Evolutionary conservation across 1,140 invertebrate genomes (phyloP), one percentile per base, ranked within the genome.

Genomic region (Drosophila sulfurigaster): DNA sequence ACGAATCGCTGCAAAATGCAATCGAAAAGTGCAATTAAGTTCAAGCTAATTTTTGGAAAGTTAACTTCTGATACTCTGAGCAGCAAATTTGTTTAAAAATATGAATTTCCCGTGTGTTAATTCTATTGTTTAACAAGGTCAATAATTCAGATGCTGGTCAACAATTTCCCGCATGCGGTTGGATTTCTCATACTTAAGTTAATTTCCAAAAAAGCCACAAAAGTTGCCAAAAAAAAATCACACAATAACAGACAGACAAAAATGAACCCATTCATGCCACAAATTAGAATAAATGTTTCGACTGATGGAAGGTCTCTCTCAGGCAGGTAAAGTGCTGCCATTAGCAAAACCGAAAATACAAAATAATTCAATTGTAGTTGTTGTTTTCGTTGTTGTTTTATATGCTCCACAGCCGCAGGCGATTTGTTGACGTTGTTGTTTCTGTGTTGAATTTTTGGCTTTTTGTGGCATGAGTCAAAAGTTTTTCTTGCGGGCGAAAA

Each of bases 201-300:
- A 56, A 56, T 54, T 63, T 6, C 45, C 45, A n/a, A 69, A 51
- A 10, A 60, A 64, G 52, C 48, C 58, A 52, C 52, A 25, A 75
- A 59, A 60, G 30, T 80, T 70, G 54, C 52, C 62, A 72, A 80
- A 82, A 81, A 10, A 46, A 63, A 13, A 46, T 41, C 63, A 6
- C 8, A 30, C 3, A 58, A 59, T 7, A 28, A 64, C 28, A 74
- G 41, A 60, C 41, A 43, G 48, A 58, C 48, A 30, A 69, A 76
- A 62, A 67, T 69, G 73, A 57, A 81, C 51, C 15, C 56, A 70
- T 48, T 70, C 51, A 79, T 77, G 76, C 66, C 83, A 69, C 80
- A 87, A 87, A 88, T 87, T 87, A 87, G 83, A 87, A 87, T 83
- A 87, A 87, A 83, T 87, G 80, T 72, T 80, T 67, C 35, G 70